Percentiles rank a stretch among this genome's conserved stretches.
Evolutionary conservation across 2,113 vertebrate species (phyloP).

Genomic region (Balaeniceps rex): DNA sequence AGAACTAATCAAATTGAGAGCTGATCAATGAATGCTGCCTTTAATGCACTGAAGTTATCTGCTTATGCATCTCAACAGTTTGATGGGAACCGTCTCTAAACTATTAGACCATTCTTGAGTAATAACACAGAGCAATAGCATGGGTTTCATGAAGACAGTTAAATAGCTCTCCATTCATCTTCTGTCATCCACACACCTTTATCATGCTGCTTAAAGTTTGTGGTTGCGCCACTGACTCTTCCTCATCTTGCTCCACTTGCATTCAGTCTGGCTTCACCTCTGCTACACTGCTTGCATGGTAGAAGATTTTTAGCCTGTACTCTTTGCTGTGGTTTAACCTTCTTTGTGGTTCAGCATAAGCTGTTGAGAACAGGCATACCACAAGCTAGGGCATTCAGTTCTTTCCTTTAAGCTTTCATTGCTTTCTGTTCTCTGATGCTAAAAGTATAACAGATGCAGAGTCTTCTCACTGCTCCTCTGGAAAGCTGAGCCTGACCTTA

Average conservation of each 20-base stretch:
- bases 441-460: not conserved
- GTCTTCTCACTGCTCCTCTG: not conserved
- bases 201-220: not conserved
- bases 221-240: not conserved
- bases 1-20: not conserved
- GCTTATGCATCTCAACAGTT: not conserved
- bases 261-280: not conserved
- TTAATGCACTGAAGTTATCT: not conserved
- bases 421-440: not conserved
- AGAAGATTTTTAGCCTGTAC: not conserved
- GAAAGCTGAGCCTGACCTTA: not conserved
- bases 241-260: not conserved
- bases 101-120: not conserved
- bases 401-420: not conserved
- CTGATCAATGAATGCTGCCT: not conserved
- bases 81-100: not conserved
- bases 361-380: not conserved
- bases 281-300: not conserved
- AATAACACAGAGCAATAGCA: not conserved
- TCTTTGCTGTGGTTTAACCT: not conserved
- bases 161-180: not conserved
- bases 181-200: not conserved
- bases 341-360: not conserved
- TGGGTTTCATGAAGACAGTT: not conserved
- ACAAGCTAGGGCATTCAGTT: not conserved